Evolutionary conservation across 2,797 vertebrate genomes (phyloP).

Genomic region (Adrianichthys oophorus): DNA sequence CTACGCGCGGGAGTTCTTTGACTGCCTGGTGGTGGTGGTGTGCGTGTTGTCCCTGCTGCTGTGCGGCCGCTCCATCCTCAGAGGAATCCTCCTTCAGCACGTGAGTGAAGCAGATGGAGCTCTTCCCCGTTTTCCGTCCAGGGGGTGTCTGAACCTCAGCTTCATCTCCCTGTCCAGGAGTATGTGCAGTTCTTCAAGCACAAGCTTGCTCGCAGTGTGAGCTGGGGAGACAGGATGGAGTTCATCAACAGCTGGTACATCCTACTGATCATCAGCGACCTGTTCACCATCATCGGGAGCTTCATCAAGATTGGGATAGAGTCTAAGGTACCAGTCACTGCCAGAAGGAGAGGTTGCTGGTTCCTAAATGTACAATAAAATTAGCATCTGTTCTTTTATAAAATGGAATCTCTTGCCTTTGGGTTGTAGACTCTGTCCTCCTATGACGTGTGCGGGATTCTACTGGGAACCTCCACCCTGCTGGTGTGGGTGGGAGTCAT

Average conservation of each 20-base stretch:
- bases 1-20: conserved; percentile 83
- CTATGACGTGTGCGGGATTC: conserved; percentile 89
- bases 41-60: conserved; percentile 87
- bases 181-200: conserved; percentile 81
- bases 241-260: conserved; percentile 96
- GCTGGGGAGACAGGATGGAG: conserved; percentile 83
- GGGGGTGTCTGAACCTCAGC: neutral
- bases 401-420: neutral
- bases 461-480: conserved; percentile 91
- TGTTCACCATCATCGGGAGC: conserved; percentile 88
- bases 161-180: conserved; percentile 73
- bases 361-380: neutral
- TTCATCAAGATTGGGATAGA: conserved; percentile 94
- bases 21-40: conserved; percentile 82
- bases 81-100: conserved; percentile 84
- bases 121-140: neutral
- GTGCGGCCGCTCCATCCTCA: conserved; percentile 88
- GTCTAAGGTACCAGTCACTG: conserved; percentile 80
- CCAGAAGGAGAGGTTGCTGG: neutral
- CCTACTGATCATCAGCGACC: conserved; percentile 88
- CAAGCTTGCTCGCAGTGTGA: conserved; percentile 67
- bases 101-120: conserved; percentile 60
- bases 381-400: no score
- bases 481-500: conserved; percentile 95
- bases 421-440: conserved; percentile 82